phyloP scores from a whole-genome alignment of 1,140 invertebrate species.

The Sesamia nonagrioides region DNA sequence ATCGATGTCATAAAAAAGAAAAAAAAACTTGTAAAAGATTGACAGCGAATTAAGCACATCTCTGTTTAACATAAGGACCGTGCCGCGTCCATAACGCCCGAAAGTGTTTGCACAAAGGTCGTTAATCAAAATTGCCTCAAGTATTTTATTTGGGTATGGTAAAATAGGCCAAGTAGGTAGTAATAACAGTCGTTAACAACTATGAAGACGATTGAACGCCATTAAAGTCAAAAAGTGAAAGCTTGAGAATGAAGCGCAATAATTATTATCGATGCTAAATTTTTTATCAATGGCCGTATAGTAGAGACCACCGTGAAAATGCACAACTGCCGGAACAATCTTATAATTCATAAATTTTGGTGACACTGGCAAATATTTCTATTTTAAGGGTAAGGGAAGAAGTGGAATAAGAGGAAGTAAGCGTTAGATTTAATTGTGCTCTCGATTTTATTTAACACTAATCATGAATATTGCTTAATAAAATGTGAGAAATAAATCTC shows the following conservation, averaged over 20 bases:
- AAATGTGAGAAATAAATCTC: not conserved
- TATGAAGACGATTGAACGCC: constrained; percentile 36
- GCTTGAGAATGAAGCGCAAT: constrained; percentile 55
- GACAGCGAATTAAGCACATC: constrained; percentile 56
- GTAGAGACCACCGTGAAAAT: constrained; percentile 3
- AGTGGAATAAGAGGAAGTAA: not conserved
- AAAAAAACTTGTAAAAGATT: constrained; percentile 38
- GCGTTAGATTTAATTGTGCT: not conserved
- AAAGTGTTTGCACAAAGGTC: constrained; percentile 73
- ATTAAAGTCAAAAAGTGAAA: constrained; percentile 62
- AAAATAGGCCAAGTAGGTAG: constrained; percentile 21
- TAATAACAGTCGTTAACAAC: constrained; percentile 17
- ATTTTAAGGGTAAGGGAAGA: not conserved
- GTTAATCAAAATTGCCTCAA: constrained; percentile 65
- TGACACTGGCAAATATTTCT: not conserved
- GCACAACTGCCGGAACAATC: not conserved
- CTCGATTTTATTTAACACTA: not conserved
- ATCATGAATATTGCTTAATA: no score
- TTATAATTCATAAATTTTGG: constrained; percentile 12
- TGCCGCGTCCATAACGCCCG: constrained; percentile 73
- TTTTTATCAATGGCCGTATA: constrained; percentile 44
- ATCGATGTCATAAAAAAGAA: not conserved
- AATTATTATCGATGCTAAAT: constrained; percentile 49
- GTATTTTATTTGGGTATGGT: constrained; percentile 33
- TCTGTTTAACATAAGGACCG: constrained; percentile 64